Base-by-base conservation (phyloP, 2,888 invertebrate genomes). In the Tuberolachnus salignus region DNA sequence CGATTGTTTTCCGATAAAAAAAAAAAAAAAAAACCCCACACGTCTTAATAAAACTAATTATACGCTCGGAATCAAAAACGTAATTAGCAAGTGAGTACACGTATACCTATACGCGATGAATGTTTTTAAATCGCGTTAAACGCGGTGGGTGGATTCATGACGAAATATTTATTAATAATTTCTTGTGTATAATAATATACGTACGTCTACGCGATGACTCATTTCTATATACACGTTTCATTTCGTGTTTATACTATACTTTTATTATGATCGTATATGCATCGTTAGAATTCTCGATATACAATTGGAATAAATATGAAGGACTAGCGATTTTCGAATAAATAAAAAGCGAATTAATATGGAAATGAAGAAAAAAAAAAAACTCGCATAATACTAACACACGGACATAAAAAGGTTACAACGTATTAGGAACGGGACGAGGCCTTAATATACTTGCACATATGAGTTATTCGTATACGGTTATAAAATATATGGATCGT, bases 121-220 rank as follows among this genome's bases (percentile, higher is more conserved):
- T 71, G 16, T 42, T 71, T n/a, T 26, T 46, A 46, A 59, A 71
- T 71, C 19, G 46, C 57, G 26, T 71, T 59, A 13, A 13, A 49
- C 26, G 26, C 57, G 26, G 6, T 34, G 34, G 34, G 26, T 26
- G 26, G 19, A 46, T 26, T 57, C 8, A 8, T 59, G 26, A 59
- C 16, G 16, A 59, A 14, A 67, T 26, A 49, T 49, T 61, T 61
- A 49, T 49, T 72, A 46, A 46, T 49, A 59, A 71, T 3, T 34
- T 59, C 13, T 59, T 23, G 42, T 0, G 42, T 16, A 57, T 21
- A 44, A 6, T 16, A 21, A 1, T 10, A 21, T 19, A 19, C 9
- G 1, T 55, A 46, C 10, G 10, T 13, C 10, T 34, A 34, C 16
- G 34, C 55, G 21, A 49, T 72, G 71, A 72, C 59, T 71, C 44